Conservation (phyloP, 2,113 vertebrate species). For the Gopherus evgoodei region DNA sequence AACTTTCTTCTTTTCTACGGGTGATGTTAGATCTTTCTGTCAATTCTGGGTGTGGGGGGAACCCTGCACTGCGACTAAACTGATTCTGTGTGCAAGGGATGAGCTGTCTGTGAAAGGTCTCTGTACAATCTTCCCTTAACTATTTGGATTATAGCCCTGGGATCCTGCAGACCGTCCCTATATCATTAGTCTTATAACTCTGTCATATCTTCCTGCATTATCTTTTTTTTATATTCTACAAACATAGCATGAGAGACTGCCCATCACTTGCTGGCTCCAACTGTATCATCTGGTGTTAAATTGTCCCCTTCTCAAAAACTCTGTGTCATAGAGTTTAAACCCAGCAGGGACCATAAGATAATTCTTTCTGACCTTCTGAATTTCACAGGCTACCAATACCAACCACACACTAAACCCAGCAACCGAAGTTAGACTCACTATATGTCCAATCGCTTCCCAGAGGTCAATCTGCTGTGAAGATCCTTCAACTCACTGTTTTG, state of each 20-base stretch:
- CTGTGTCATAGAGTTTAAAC: too few relatives aligned
- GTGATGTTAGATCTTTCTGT: neutral
- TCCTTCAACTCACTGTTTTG: too few relatives aligned
- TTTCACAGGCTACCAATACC: too few relatives aligned
- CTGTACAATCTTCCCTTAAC: neutral
- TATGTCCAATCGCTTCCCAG: too few relatives aligned
- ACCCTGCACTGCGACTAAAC: neutral
- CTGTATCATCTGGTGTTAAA: neutral
- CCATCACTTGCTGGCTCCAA: neutral
- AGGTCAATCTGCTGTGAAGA: too few relatives aligned
- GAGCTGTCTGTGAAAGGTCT: neutral
- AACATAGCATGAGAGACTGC: neutral
- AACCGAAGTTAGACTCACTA: too few relatives aligned
- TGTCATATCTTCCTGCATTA: neutral
- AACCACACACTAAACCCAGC: too few relatives aligned
- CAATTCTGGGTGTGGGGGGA: neutral
- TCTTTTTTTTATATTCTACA: neutral
- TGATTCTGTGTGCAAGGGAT: neutral
- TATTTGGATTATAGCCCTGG: neutral
- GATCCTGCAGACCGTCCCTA: neutral
- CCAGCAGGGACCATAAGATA: too few relatives aligned
- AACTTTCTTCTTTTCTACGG: neutral
- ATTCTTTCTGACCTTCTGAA: too few relatives aligned
- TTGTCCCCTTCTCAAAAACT: neutral
- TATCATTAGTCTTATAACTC: neutral